Evolutionary conservation across 2,888 invertebrate genomes (phyloP).

Genomic region (Pseudococcus jackbeardsleyi): DNA sequence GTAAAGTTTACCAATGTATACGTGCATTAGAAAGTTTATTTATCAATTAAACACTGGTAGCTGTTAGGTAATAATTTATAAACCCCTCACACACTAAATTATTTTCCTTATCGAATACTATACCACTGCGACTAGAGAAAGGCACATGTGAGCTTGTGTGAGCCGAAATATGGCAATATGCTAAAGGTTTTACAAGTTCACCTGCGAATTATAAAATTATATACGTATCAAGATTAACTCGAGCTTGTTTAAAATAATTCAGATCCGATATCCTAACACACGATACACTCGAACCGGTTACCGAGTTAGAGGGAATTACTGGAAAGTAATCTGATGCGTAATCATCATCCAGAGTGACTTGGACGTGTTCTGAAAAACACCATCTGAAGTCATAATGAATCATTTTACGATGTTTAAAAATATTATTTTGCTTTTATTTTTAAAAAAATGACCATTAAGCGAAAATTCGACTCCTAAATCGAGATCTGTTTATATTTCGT

Average conservation of each 20-base stretch:
- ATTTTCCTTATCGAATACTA: background rate
- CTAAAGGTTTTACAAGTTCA: slow-evolving; percentile 37
- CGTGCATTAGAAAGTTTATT: slow-evolving; percentile 39
- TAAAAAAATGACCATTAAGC: background rate
- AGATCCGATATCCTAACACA: background rate
- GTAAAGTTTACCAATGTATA: background rate
- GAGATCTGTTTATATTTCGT: background rate
- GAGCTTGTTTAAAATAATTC: slow-evolving; percentile 37
- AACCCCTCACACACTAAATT: background rate
- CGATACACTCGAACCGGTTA: too few relatives aligned
- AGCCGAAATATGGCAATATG: slow-evolving; percentile 13
- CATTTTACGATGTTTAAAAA: slow-evolving; percentile 34
- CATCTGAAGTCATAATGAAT: slow-evolving; percentile 42
- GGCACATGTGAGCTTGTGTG: background rate
- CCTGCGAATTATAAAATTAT: slow-evolving; percentile 25
- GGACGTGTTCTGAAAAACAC: slow-evolving; percentile 24
- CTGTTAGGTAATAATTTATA: slow-evolving; percentile 43
- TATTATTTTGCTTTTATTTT: background rate
- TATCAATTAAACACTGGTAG: slow-evolving; percentile 34
- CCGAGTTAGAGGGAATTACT: slow-evolving; percentile 1
- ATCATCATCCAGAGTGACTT: slow-evolving; percentile 25
- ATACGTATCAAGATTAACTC: slow-evolving; percentile 20
- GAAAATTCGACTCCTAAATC: background rate
- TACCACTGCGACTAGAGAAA: background rate
- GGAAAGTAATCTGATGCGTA: slow-evolving; percentile 40